Evolutionary conservation across 2,113 vertebrate species (phyloP), one percentile per base, ranked within the genome.

Genomic region (Barnardius zonarius): DNA sequence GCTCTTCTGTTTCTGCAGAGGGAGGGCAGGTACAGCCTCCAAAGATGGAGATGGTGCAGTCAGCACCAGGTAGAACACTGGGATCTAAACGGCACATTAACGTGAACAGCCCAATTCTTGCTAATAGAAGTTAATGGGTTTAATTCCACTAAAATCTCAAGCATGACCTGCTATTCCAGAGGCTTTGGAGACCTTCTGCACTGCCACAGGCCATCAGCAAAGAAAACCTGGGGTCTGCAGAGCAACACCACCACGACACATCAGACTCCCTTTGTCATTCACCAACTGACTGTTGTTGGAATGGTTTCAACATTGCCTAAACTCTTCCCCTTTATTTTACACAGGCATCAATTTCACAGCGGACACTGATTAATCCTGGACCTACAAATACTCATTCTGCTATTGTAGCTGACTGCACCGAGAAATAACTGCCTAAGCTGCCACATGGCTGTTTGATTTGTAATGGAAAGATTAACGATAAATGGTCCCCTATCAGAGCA

Each of bases 381-480:
- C 27, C 87, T 51, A 74, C 87, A 86, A 90, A 85, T 51, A 49
- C 27, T 70, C 72, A 2, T 76, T 78, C 74, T 93, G 77, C 89
- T 91, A 4, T 69, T 83, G 92, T 30, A 86, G 76, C 85, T 52
- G 75, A 73, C 55, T 28, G 69, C 18, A 2, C 2, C 19, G 46
- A 95, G 94, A 76, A 94, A 70, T 33, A 76, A 86, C 66, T 83
- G 72, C 88, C 68, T 68, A 22, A 93, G 90, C 75, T 20, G 9
- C 68, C 61, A 41, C 73, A 81, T n/a, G 92, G 92, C 88, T 92
- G 88, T 16, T 82, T 54, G 83, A 69, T 91, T 94, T 55, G 83
- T 87, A 96, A 97, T 79, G 95, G 96, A 94, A 97, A 41, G 77
- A 82, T 39, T 69, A 13, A 14, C 51, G 88, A 89, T 22, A 76